Evolutionary conservation across 2,888 invertebrate species (phyloP), one percentile per base, ranked within the genome.

Genomic region (Anthrax anthrax): DNA sequence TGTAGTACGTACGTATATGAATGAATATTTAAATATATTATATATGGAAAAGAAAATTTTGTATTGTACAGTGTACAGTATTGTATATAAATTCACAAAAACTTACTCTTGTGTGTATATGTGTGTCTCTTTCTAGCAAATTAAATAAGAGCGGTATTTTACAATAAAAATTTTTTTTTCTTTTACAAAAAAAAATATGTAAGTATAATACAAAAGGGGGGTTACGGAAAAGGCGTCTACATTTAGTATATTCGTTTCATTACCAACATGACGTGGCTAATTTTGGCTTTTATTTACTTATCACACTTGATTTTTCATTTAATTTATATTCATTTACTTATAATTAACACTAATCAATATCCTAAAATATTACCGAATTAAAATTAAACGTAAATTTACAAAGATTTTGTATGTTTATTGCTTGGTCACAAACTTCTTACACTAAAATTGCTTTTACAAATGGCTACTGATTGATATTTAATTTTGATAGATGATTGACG

Each of bases 221-320:
- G 23, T 8, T 23, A 23, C 23, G 39, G 45, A 46, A 51, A 54
- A 54, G 54, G 54, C 54, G 54, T 54, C 54, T 54, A 52, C 51
- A 12, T 32, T 32, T 47, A n/a, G n/a, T n/a, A 51, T 50, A 46
- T 51, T 50, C 48, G 47, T 45, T 47, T 48, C 50, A 49, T 46
- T 51, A 49, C 53, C 51, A 54, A 54, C 54, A 54, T 54, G 54
- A 54, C 54, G 54, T 54, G 54, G 52, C 54, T 54, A 52, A 51
- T 51, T 50, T 46, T 42, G 42, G 43, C 47, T 38, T 37, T 43
- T 38, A 10, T 43, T 27, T 2, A 44, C 18, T 44, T 29, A 19
- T 32, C 17, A 12, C 12, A 32, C 12, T 32, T 32, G 8, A 6
- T 32, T 32, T 32, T 32, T 12, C 13, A 12, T 12, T 32, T 12